A percentile compares a stretch with the other conserved stretches of the same genome.
These are phyloP conservation scores for Seira musarum DNA, from an alignment of 2,888 invertebrate species.

Conservation along the genomic window DNA sequence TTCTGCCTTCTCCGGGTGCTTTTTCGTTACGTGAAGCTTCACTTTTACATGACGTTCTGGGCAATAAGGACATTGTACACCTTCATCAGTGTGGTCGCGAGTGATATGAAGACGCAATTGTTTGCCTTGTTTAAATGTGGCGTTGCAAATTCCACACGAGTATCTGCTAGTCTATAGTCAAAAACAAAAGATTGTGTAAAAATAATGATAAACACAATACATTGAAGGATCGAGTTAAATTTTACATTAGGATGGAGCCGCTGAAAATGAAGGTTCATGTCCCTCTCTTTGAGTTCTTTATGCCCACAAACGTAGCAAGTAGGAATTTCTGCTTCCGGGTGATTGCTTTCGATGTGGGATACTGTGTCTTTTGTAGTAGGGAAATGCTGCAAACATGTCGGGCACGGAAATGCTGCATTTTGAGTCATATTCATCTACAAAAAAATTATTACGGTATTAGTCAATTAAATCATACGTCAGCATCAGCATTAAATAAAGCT, in stretches of 20 bases:
- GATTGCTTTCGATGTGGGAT: slow-evolving; percentile 16
- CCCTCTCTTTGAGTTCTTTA: slow-evolving; percentile 40
- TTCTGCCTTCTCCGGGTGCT: slow-evolving; percentile 35
- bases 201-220: no score
- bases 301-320: slow-evolving; percentile 35
- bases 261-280: slow-evolving; percentile 37
- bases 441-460: neutral
- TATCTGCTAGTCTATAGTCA: slow-evolving; percentile 8
- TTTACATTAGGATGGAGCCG: slow-evolving; percentile 25
- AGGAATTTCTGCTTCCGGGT: slow-evolving; percentile 27
- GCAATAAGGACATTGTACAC: slow-evolving; percentile 43
- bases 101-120: slow-evolving; percentile 8
- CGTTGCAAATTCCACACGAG: slow-evolving; percentile 26
- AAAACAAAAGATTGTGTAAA: neutral
- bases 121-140: slow-evolving; percentile 7
- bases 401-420: slow-evolving; percentile 4
- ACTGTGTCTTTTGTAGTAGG: slow-evolving; percentile 10
- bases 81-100: slow-evolving; percentile 25
- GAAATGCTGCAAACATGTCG: neutral
- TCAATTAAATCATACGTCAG: neutral
- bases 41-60: slow-evolving; percentile 41
- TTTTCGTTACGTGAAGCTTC: slow-evolving; percentile 36
- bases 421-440: neutral
- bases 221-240: no score
- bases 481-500: neutral